phyloP scores from a whole-genome alignment of 2,113 vertebrate genomes.

The Speoplatyrhinus poulsoni region DNA sequence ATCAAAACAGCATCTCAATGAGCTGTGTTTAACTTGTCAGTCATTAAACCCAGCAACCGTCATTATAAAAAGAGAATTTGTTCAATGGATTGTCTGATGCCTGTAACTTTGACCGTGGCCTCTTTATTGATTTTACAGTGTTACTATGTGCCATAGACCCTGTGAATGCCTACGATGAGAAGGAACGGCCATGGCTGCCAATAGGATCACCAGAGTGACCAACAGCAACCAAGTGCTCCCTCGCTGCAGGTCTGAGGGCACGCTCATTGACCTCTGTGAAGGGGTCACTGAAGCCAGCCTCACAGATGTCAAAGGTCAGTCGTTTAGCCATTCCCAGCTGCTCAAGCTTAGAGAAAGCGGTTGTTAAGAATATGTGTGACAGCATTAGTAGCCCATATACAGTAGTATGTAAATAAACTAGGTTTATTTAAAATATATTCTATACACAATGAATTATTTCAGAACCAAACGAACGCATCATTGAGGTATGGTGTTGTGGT shows the following conservation, averaged over 20 bases:
- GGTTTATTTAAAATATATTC: too few relatives aligned
- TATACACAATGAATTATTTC: too few relatives aligned
- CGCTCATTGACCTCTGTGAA: conserved; percentile 86
- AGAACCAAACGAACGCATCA: too few relatives aligned
- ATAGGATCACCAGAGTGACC: conserved; percentile 89
- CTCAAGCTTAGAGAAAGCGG: background rate
- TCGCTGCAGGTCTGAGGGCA: conserved; percentile 93
- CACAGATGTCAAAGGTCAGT: conserved; percentile 89
- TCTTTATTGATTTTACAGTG: background rate
- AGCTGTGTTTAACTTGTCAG: too few relatives aligned
- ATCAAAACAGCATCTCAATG: too few relatives aligned
- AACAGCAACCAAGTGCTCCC: conserved; percentile 86
- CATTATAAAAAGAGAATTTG: too few relatives aligned
- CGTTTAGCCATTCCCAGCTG: background rate
- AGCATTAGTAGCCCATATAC: too few relatives aligned
- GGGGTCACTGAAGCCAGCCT: conserved; percentile 80
- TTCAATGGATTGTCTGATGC: background rate
- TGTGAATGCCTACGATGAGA: conserved; percentile 24
- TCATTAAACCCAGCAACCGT: too few relatives aligned
- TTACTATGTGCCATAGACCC: background rate
- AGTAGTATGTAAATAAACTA: too few relatives aligned
- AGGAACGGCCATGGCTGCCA: conserved; percentile 84
- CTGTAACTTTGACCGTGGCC: background rate
- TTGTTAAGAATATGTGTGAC: too few relatives aligned
- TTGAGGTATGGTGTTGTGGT: too few relatives aligned